Evolutionary conservation across 2,888 invertebrate genomes (phyloP).

Genomic region (Polydrusus pterygomalis): DNA sequence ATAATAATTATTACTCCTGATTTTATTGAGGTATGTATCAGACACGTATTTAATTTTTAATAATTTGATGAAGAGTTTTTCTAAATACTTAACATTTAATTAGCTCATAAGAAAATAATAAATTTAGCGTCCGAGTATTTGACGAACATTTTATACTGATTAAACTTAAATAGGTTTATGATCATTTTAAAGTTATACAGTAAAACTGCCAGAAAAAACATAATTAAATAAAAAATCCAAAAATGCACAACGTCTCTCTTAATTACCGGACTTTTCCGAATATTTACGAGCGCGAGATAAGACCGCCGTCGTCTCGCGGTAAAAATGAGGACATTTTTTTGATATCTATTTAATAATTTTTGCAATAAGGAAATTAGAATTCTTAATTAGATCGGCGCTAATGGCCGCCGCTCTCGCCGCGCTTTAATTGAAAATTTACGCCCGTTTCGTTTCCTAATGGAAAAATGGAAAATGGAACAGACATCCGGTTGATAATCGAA

Average conservation of each 20-base stretch:
- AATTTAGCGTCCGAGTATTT: too few relatives aligned
- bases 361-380: conserved; percentile 58
- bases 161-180: too few relatives aligned
- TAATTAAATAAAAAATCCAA: conserved; percentile 31
- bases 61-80: too few relatives aligned
- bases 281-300: conserved; percentile 53
- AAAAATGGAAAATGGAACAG: conserved; percentile 55
- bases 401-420: conserved; percentile 52
- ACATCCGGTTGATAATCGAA: conserved; percentile 56
- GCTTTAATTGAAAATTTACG: conserved; percentile 57
- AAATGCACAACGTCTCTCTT: conserved; percentile 42
- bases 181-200: too few relatives aligned
- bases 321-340: conserved; percentile 56
- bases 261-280: conserved; percentile 53
- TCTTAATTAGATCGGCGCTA: conserved; percentile 58
- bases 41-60: too few relatives aligned
- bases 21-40: too few relatives aligned
- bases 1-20: too few relatives aligned
- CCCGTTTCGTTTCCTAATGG: conserved; percentile 54
- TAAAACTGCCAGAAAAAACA: too few relatives aligned
- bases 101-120: too few relatives aligned
- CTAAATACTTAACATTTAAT: too few relatives aligned
- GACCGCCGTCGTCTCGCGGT: conserved; percentile 44
- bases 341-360: conserved; percentile 58
- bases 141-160: too few relatives aligned